Evolutionary conservation across 2,797 vertebrate genomes (phyloP), one percentile per base, ranked within the genome.

Genomic region (Poeciliopsis infans): DNA sequence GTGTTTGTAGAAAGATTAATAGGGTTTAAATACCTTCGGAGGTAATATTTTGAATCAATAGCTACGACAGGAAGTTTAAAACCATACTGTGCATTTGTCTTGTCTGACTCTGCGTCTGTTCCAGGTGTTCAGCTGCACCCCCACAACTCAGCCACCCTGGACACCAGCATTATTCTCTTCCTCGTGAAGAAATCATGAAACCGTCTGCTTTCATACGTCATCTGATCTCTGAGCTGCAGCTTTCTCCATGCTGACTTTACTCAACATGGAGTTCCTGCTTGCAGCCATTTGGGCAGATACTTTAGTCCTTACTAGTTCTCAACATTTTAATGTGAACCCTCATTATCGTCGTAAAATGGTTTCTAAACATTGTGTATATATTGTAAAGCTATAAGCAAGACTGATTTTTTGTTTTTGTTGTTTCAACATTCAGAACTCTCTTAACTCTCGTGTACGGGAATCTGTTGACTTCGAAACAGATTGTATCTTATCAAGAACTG

Each of bases 111-210:
- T 77, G 10, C 59, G 16, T 79, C 13, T 78, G 15, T 69, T 79
- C 75, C 82, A 91, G 89, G 87, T 76, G 49, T 79, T 2, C 39
- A 64, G 69, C 74, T 3, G 4, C 74, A 76, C 72, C 46, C 79
- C 74, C 12, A 74, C 15, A 72, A 71, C 75, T 73, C 69, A 16
- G 31, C 75, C 49, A 39, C 77, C 55, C 76, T 82, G 39, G 76
- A 23, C 77, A 4, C 74, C 79, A 68, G 49, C 76, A 43, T 6
- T 45, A 85, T 69, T 51, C 46, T 80, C 86, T 47, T 49, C 70
- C 78, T 76, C 70, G 72, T 6, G 7, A 49, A 3, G 72, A 72
- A 59, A 72, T 73, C 66, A 70, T 68, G 36, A 12, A 16, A 61
- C 72, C 31, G 51, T 43, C 75, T 18, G 2, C 68, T 72, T n/a